Conservation (phyloP, 2,113 vertebrate species). For the Hypanus sabinus region DNA sequence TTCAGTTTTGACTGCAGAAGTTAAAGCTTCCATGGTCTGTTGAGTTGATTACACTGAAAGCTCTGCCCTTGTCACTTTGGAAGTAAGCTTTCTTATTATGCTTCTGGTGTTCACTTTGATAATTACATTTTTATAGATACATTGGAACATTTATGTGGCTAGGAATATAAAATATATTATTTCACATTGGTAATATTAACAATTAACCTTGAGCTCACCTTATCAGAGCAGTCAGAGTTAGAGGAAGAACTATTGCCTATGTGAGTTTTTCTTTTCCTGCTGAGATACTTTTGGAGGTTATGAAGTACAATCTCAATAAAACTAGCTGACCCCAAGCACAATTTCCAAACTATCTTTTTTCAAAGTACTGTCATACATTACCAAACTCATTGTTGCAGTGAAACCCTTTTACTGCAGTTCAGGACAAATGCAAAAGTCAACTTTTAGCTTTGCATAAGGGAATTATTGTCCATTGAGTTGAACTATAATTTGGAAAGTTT, state of each 20-base stretch:
- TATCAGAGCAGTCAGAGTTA: background rate
- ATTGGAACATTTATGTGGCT: background rate
- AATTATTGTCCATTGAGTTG: background rate
- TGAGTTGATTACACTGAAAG: background rate
- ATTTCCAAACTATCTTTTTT: background rate
- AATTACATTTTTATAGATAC: background rate
- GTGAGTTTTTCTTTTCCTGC: background rate
- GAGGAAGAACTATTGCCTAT: background rate
- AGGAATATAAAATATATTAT: background rate
- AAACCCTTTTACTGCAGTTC: background rate
- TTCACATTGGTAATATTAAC: slow-evolving; percentile 14
- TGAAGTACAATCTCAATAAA: background rate
- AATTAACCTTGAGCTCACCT: slow-evolving; percentile 27
- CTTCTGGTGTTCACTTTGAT: background rate
- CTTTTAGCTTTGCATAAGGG: background rate
- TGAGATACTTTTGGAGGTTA: background rate
- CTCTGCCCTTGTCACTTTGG: background rate
- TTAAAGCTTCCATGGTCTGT: background rate
- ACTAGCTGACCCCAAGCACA: background rate
- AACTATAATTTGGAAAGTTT: background rate
- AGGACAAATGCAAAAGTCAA: background rate
- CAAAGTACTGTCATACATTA: background rate
- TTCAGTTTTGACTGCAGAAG: background rate
- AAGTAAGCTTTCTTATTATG: background rate
- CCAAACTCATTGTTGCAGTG: background rate